These are phyloP conservation scores for Drusus annulatus DNA, from an alignment of 1,140 invertebrate species.

Conservation along the genomic window DNA sequence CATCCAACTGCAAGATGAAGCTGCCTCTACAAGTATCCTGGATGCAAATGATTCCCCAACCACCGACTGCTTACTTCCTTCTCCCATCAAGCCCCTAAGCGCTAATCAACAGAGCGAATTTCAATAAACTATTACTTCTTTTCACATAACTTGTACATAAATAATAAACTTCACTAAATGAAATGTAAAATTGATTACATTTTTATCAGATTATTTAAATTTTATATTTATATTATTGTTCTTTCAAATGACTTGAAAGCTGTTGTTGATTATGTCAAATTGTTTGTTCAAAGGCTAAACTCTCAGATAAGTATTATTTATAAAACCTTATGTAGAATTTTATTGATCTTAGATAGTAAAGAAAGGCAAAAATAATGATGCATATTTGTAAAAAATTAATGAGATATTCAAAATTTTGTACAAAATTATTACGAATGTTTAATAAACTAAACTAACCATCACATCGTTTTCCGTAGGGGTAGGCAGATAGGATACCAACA, in stretches of 20 bases:
- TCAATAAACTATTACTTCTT: slow-evolving; percentile 1
- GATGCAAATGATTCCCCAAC: slow-evolving; percentile 74
- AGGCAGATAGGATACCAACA: no score
- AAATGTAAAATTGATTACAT: slow-evolving; percentile 27
- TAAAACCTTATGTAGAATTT: no score
- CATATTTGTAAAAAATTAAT: no score
- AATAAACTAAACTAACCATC: no score
- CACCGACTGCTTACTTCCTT: slow-evolving; percentile 74
- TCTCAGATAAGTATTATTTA: no score
- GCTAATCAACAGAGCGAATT: slow-evolving; percentile 56
- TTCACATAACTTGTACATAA: neutral
- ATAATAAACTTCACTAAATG: slow-evolving; percentile 17
- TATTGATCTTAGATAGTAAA: no score
- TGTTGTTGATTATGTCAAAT: neutral
- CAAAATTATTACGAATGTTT: no score
- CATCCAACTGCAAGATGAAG: slow-evolving; percentile 60
- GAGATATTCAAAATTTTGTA: no score
- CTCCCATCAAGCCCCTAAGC: slow-evolving; percentile 74
- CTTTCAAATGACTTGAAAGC: neutral
- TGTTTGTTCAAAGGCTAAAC: no score
- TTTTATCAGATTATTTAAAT: slow-evolving; percentile 12
- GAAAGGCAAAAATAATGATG: no score
- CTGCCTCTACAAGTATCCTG: slow-evolving; percentile 69
- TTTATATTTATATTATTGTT: neutral
- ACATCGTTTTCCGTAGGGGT: no score